Base-by-base conservation (phyloP, 1,140 invertebrate genomes). In the Zaprionus davidi region DNA sequence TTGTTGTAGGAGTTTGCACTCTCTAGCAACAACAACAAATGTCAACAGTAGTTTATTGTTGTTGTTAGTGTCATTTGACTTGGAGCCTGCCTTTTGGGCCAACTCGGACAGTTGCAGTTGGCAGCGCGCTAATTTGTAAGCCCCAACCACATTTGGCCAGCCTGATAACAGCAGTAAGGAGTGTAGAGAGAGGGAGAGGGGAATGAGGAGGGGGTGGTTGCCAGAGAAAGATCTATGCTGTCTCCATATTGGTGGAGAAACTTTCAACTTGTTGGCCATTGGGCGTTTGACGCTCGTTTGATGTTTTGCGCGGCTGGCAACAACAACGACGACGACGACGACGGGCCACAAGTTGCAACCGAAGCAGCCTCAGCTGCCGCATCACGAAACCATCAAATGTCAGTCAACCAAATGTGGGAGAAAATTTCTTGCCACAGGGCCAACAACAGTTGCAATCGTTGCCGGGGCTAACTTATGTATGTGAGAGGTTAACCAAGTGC, bases 21-120 rank as follows among this genome's bases (percentile, higher is more conserved):
- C 57, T 76, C 51, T 53, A 70, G 9, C 57, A 71, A 64, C 71
- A 68, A 57, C 76, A 85, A 90, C 73, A 85, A 82, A 84, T 90
- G 85, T 90, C 85, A 85, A 85, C 85, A 82, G 82, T 90, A 80
- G 85, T 90, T 90, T 90, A 90, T 90, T 90, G 86, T 88, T 88
- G 85, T 90, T 90, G 86, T 90, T 85, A 82, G 85, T 90, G 82
- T 90, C 85, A 90, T 90, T 90, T 90, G 85, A 90, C 85, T 90
- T 79, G 82, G 81, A 71, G 85, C 24, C 36, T 76, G 84, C 84
- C 78, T 90, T 88, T 84, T 88, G 81, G 81, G 81, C 81, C 81
- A 79, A 79, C 76, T 81, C 76, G 83, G 83, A 81, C 86, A 90
- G 76, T 76, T 69, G 60, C 76, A 78, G 76, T 90, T 85, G 87